phyloP scores from a whole-genome alignment of 2,888 invertebrate genomes.

The Melikaiella ostensackeni region DNA sequence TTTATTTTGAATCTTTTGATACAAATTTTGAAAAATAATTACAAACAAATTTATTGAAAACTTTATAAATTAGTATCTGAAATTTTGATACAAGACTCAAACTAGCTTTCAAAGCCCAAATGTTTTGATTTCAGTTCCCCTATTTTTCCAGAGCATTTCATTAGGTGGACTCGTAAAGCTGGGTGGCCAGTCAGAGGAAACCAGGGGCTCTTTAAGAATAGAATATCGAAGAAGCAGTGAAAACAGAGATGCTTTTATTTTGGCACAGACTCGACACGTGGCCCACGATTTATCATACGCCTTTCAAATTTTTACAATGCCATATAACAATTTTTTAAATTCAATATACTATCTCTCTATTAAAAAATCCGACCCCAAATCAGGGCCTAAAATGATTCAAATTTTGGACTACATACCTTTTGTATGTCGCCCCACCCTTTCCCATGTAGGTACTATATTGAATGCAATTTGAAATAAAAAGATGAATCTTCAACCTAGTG shows the following conservation, averaged over 20 bases:
- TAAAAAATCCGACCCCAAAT: too few relatives aligned
- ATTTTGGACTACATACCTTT: too few relatives aligned
- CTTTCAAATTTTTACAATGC: slow-evolving; percentile 17
- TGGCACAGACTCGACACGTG: slow-evolving; percentile 58
- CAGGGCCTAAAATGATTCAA: too few relatives aligned
- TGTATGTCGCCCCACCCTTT: too few relatives aligned
- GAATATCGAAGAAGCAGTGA: slow-evolving; percentile 56
- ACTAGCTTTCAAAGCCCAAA: background rate
- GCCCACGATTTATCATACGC: slow-evolving; percentile 49
- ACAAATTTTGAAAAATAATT: too few relatives aligned
- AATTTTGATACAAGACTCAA: too few relatives aligned
- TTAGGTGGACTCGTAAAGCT: background rate
- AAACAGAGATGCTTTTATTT: slow-evolving; percentile 58
- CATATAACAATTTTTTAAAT: background rate
- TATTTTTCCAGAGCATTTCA: slow-evolving; percentile 13
- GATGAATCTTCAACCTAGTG: too few relatives aligned
- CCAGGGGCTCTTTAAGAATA: slow-evolving; percentile 58
- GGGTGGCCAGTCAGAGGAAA: slow-evolving; percentile 24
- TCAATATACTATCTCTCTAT: background rate
- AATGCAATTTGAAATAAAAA: too few relatives aligned
- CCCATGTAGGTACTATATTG: too few relatives aligned
- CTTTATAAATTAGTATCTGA: too few relatives aligned
- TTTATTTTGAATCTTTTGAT: too few relatives aligned
- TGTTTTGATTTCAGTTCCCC: background rate
- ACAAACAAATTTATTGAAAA: too few relatives aligned